phyloP scores from a whole-genome alignment of 2,888 invertebrate genomes.

The Gastrophysa polygoni region DNA sequence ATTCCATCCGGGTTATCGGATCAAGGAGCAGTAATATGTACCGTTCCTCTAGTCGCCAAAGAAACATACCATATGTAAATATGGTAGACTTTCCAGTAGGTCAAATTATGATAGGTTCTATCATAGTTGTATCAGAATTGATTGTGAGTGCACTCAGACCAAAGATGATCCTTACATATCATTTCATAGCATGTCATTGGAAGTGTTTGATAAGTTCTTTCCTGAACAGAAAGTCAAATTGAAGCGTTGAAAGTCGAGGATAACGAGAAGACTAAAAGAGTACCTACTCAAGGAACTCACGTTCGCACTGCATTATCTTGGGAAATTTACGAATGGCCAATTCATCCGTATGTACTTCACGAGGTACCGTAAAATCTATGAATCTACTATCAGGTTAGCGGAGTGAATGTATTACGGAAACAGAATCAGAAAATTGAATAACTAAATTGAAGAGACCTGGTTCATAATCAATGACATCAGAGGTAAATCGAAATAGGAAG shows the following conservation, averaged over 20 bases:
- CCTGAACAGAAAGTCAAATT: background rate
- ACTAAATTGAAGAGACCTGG: background rate
- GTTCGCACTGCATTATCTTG: background rate
- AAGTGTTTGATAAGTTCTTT: no score
- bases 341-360: no score
- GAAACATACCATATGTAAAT: background rate
- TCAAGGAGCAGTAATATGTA: constrained; percentile 2
- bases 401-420: background rate
- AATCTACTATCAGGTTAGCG: background rate
- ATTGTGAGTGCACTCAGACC: no score
- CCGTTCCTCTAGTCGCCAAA: background rate
- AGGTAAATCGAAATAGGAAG: background rate
- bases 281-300: background rate
- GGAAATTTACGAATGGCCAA: background rate
- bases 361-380: no score
- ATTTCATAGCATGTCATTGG: no score
- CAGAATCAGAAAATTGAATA: background rate
- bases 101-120: no score
- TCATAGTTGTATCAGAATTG: no score
- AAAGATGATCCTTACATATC: no score
- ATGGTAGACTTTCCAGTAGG: no score
- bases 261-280: background rate
- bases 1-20: constrained; percentile 1
- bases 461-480: no score
- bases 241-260: background rate